These are phyloP conservation scores for Balanococcus diminutus DNA, from an alignment of 2,888 invertebrate species.

Conservation along the genomic window DNA sequence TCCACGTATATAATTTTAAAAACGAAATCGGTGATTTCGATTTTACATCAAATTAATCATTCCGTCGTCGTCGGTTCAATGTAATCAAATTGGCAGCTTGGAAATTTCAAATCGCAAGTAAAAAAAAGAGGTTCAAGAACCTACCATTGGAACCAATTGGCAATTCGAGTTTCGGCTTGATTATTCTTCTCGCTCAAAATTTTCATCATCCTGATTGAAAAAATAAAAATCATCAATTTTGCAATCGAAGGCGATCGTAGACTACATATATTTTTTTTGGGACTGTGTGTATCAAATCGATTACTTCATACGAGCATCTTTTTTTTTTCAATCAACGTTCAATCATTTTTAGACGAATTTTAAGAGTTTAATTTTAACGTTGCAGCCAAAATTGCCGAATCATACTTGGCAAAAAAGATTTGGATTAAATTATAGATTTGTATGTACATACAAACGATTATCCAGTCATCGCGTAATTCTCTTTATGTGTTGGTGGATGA, in stretches of 20 bases:
- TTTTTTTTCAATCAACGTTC: background rate
- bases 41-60: background rate
- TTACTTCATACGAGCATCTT: background rate
- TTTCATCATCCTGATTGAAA: background rate
- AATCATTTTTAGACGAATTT: background rate
- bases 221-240: background rate
- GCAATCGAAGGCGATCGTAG: background rate
- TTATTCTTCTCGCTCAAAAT: background rate
- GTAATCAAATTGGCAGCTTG: background rate
- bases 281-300: background rate
- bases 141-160: background rate
- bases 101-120: background rate
- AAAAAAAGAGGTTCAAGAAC: background rate
- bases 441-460: background rate
- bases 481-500: too few relatives aligned
- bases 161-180: background rate
- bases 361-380: background rate
- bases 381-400: background rate
- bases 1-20: background rate
- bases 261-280: too few relatives aligned
- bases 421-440: background rate
- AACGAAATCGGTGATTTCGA: background rate
- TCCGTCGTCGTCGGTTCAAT: too few relatives aligned
- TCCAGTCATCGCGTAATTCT: too few relatives aligned
- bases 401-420: background rate